phyloP scores from a whole-genome alignment of 2,113 vertebrate species.

The Hoplias malabaricus region DNA sequence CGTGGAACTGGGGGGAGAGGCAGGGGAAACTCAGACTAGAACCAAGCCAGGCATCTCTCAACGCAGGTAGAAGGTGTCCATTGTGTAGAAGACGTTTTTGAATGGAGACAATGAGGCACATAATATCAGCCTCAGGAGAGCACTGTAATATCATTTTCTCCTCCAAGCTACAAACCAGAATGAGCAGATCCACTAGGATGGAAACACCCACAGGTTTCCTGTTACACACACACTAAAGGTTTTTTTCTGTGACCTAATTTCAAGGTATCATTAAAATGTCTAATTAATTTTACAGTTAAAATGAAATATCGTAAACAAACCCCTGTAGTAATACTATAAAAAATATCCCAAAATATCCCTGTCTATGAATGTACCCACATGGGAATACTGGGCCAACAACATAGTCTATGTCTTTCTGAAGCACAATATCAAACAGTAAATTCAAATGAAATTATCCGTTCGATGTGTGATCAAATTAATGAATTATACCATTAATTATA shows the following conservation, averaged over 20 bases:
- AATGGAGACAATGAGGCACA: background rate
- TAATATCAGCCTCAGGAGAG: background rate
- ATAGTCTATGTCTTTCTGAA: no score
- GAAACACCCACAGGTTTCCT: conserved; percentile 39
- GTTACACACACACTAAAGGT: conserved; percentile 19
- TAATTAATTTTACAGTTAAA: background rate
- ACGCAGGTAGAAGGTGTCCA: background rate
- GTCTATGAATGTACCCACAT: no score
- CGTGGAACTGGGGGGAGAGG: background rate
- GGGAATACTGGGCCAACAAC: no score
- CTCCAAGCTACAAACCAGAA: conserved; percentile 28
- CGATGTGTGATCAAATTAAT: background rate
- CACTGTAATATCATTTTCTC: conserved; percentile 20
- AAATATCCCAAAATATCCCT: no score
- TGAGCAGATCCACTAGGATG: conserved; percentile 33
- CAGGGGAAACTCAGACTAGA: background rate
- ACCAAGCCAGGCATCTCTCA: background rate
- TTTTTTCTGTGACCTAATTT: conserved; percentile 27
- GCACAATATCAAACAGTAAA: no score
- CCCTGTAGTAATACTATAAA: background rate
- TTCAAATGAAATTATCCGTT: no score
- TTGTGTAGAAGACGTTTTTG: background rate
- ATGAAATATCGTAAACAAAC: background rate
- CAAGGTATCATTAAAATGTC: background rate
- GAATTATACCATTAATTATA: background rate